A percentile compares a stretch with the other conserved stretches of the same genome.
These are phyloP conservation scores for Hylaea fasciaria DNA, from an alignment of 2,888 invertebrate species.

Conservation along the genomic window DNA sequence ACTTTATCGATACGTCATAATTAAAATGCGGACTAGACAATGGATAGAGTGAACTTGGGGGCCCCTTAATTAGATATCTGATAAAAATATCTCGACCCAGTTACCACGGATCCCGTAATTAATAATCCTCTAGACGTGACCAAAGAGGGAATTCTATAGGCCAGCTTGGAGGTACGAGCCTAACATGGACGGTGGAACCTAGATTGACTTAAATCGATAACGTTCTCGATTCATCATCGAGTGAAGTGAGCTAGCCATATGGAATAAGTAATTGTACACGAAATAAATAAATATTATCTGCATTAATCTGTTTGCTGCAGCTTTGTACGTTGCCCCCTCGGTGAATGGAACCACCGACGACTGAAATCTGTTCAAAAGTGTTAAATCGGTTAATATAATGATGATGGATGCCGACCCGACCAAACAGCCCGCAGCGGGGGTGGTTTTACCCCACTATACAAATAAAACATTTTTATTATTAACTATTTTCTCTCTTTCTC, in stretches of 20 bases:
- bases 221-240: constrained; percentile 55
- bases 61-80: constrained; percentile 59
- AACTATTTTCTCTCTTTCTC: constrained; percentile 73
- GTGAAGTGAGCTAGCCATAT: constrained; percentile 36
- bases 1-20: constrained; percentile 57
- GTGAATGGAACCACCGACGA: constrained; percentile 65
- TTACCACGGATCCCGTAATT: constrained; percentile 66
- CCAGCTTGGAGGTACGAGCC: constrained; percentile 61
- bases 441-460: constrained; percentile 84
- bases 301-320: constrained; percentile 40
- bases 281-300: constrained; percentile 46
- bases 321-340: constrained; percentile 51
- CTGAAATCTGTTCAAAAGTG: constrained; percentile 83
- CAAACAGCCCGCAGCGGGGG: constrained; percentile 84
- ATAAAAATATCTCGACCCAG: constrained; percentile 62
- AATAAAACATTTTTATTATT: constrained; percentile 85
- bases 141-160: constrained; percentile 65
- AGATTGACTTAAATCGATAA: constrained; percentile 59
- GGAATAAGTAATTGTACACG: constrained; percentile 48
- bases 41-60: constrained; percentile 49
- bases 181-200: constrained; percentile 62
- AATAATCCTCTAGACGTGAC: constrained; percentile 65
- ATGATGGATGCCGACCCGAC: constrained; percentile 82
- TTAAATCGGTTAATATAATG: constrained; percentile 85
- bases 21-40: constrained; percentile 49